These are phyloP conservation scores for Aphodius sticticus DNA, from an alignment of 2,888 invertebrate species.

Conservation along the genomic window DNA sequence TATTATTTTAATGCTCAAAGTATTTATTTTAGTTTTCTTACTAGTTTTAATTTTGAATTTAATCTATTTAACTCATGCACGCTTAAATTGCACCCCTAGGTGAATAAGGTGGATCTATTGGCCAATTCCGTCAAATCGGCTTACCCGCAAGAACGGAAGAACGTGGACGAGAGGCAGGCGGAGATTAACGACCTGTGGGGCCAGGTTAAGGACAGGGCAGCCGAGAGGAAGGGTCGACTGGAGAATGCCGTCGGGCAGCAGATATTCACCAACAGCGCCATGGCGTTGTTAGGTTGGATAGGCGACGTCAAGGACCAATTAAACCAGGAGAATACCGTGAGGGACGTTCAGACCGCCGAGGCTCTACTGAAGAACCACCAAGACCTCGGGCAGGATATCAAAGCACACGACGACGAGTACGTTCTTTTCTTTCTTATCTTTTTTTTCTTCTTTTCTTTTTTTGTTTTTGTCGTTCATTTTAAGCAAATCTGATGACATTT, in stretches of 20 bases:
- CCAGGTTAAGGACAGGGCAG: constrained; percentile 85
- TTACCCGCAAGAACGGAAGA: constrained; percentile 89
- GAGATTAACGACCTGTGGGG: constrained; percentile 91
- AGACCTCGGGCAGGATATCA: constrained; percentile 90
- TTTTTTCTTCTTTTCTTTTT: constrained; percentile 24
- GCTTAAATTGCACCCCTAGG: no score
- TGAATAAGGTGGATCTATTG: constrained; percentile 80
- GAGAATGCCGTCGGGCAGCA: constrained; percentile 96
- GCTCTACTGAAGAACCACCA: constrained; percentile 87
- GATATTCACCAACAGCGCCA: constrained; percentile 87
- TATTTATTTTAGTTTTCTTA: no score
- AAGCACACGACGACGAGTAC: constrained; percentile 88
- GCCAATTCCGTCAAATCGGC: constrained; percentile 91
- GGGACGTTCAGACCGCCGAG: constrained; percentile 94
- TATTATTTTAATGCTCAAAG: no score
- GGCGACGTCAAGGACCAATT: constrained; percentile 80
- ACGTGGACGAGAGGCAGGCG: constrained; percentile 83
- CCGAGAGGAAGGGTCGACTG: constrained; percentile 81
- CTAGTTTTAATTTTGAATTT: no score
- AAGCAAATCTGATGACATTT: background rate
- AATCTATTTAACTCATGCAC: no score
- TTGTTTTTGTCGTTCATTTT: background rate
- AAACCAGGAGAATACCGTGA: constrained; percentile 77
- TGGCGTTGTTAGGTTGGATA: constrained; percentile 84
- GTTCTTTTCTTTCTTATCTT: constrained; percentile 50